A percentile compares a stretch with the other conserved stretches of the same genome.
phyloP scores from a whole-genome alignment of 2,888 invertebrate genomes.

The Leptopilina myrica region DNA sequence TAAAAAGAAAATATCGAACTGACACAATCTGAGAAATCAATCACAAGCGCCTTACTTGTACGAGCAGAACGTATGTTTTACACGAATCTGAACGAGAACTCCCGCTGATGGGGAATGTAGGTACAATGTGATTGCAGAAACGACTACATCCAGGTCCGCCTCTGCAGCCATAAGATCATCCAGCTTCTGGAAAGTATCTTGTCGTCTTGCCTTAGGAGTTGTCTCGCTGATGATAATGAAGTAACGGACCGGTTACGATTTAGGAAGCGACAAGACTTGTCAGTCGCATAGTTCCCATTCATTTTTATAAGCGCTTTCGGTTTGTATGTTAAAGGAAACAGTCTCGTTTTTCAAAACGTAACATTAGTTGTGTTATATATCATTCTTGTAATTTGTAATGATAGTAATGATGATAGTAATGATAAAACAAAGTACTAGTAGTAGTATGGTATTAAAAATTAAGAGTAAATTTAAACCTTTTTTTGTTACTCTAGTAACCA shows the following conservation, averaged over 20 bases:
- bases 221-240: conserved; percentile 45
- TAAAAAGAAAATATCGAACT: conserved; percentile 15
- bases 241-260: conserved; percentile 48
- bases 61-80: conserved; percentile 39
- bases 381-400: too few species aligned
- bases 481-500: too few species aligned
- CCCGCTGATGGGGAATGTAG: conserved; percentile 44
- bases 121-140: conserved; percentile 39
- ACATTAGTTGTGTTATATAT: too few species aligned
- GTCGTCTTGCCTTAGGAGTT: conserved; percentile 38
- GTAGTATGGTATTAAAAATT: too few species aligned
- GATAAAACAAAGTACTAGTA: too few species aligned
- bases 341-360: too few species aligned
- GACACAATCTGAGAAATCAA: conserved; percentile 44
- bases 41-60: conserved; percentile 41
- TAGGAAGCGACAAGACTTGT: conserved; percentile 43
- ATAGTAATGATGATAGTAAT: too few species aligned
- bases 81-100: conserved; percentile 39
- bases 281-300: conserved; percentile 42
- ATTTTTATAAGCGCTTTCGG: neutral
- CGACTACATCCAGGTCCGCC: conserved; percentile 38
- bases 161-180: conserved; percentile 43
- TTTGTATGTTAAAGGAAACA: too few species aligned
- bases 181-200: conserved; percentile 46
- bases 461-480: too few species aligned